Conservation (phyloP, 2,113 vertebrate species). For the Puntigrus tetrazona region DNA sequence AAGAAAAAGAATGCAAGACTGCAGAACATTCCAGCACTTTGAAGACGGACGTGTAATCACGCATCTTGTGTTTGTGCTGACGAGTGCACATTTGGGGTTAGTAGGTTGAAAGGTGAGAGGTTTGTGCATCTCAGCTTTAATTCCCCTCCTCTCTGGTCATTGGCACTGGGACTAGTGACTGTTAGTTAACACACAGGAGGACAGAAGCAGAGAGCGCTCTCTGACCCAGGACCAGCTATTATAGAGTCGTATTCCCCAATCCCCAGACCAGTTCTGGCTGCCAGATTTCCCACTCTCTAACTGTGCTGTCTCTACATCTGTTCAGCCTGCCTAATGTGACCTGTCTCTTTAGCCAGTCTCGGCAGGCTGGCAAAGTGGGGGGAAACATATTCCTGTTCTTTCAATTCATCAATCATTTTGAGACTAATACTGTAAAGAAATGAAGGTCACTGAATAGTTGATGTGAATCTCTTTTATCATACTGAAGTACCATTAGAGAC, state of each 20-base stretch:
- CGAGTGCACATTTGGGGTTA: conserved; percentile 25
- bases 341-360: conserved; percentile 60
- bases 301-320: conserved; percentile 67
- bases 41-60: not conserved
- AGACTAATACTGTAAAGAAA: conserved; percentile 16
- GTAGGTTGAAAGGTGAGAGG: conserved; percentile 35
- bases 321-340: conserved; percentile 70
- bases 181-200: conserved; percentile 75
- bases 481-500: not conserved
- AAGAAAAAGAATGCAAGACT: not conserved
- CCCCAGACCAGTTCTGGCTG: conserved; percentile 67
- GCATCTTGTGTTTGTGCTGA: not conserved
- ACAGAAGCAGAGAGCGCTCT: conserved; percentile 66
- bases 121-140: conserved; percentile 34
- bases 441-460: not conserved
- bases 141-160: conserved; percentile 24
- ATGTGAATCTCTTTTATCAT: not conserved
- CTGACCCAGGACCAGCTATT: conserved; percentile 76
- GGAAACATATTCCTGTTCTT: conserved; percentile 31
- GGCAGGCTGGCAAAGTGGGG: conserved; percentile 39
- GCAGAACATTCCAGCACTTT: not conserved
- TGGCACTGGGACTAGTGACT: conserved; percentile 55
- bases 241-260: conserved; percentile 77
- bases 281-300: conserved; percentile 71
- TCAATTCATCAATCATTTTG: conserved; percentile 45